Evolutionary conservation across 2,113 vertebrate genomes (phyloP).

Genomic region (Nesogale talazaci): DNA sequence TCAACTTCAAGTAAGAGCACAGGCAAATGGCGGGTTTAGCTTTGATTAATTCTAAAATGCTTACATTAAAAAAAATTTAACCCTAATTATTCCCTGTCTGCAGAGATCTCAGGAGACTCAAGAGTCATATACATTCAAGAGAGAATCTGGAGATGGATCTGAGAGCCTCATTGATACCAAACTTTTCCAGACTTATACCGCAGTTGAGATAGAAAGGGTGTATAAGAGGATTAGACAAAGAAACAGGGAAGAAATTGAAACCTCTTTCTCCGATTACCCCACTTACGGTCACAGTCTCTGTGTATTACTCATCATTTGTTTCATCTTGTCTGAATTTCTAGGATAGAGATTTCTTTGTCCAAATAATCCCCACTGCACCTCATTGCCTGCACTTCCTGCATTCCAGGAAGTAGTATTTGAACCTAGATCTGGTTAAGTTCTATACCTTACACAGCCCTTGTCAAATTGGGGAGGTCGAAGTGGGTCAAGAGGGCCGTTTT

Average conservation of each 20-base stretch:
- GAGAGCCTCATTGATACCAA: background rate
- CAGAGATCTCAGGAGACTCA: background rate
- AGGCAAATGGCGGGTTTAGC: background rate
- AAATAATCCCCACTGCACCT: background rate
- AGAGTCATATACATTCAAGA: background rate
- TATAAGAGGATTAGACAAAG: background rate
- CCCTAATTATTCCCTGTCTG: background rate
- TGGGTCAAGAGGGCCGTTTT: background rate
- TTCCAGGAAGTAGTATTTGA: background rate
- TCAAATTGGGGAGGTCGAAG: background rate
- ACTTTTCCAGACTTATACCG: background rate
- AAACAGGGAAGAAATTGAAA: background rate
- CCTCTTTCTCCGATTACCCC: background rate
- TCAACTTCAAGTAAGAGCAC: background rate
- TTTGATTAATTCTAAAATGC: constrained; percentile 25
- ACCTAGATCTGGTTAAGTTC: background rate
- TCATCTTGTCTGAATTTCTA: constrained; percentile 3
- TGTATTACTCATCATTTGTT: background rate
- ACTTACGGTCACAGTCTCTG: background rate
- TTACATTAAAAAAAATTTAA: background rate
- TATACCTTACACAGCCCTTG: background rate
- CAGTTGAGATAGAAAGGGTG: background rate
- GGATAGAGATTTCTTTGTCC: background rate
- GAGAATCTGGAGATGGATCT: constrained; percentile 6
- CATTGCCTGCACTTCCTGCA: background rate